Base-by-base conservation (phyloP, 1,140 invertebrate genomes). In the Drosophila tsacasi region DNA sequence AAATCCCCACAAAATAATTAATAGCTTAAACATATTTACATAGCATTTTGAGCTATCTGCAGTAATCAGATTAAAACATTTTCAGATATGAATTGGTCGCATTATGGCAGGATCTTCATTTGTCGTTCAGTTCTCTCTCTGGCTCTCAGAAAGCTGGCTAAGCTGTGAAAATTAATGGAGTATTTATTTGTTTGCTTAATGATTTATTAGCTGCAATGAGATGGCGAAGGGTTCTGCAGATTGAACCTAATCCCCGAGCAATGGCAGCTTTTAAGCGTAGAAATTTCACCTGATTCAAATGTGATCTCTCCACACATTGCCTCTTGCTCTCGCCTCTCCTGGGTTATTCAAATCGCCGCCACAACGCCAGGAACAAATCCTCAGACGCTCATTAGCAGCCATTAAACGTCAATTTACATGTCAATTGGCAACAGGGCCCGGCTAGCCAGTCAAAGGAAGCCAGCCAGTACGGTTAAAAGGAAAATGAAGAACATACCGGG, bases 391-490 rank as follows among this genome's bases (percentile, higher is more conserved):
- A 90, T 90, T 90, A 90, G 86, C 81, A 89, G 63, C 81, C 81
- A 91, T 91, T 91, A 91, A 91, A 91, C 91, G 89, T 84, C 89
- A 91, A 91, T 91, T 91, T 91, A 89, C 89, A 91, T 91, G 89
- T 91, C 89, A 91, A 91, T 91, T 90, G 85, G 85, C 86, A 74
- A 79, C 63, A 58, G 74, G 59, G 77, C 54, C 49, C 60, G 66
- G 73, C 57, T 35, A 78, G 59, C 60, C 66, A 76, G 58, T 59
- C 62, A 69, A 69, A 58, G 35, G 40, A 68, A 76, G 62, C 40
- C 32, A 47, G 52, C 46, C 27, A 50, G 75, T 46, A 62, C 60
- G 40, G 40, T 35, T 21, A 54, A 63, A 57, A 57, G 42, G 37
- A 37, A 63, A 62, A 61, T 27, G 17, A 17, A 57, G 12, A 55